Percentiles rank a stretch among this genome's conserved stretches.
phyloP scores from a whole-genome alignment of 2,888 invertebrate species.

The Drosophila borealis region DNA sequence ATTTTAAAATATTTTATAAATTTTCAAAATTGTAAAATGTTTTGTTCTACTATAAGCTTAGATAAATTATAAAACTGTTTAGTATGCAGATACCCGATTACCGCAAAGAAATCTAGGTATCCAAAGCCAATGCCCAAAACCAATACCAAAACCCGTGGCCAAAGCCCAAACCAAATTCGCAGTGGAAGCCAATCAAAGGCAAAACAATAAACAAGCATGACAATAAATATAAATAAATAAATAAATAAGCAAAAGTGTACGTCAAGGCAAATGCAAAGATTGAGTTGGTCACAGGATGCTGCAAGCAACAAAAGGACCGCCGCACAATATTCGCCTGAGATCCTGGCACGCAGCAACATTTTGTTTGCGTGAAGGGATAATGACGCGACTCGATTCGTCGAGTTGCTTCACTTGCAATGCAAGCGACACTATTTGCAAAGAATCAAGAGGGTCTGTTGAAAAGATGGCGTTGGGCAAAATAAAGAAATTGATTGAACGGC shows the following conservation, averaged over 20 bases:
- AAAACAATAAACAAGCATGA: slow-evolving; percentile 78
- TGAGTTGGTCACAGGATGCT: slow-evolving; percentile 19
- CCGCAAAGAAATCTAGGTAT: slow-evolving; percentile 2
- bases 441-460: slow-evolving; percentile 13
- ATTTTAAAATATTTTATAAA: not conserved
- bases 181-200: slow-evolving; percentile 65
- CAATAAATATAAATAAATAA: slow-evolving; percentile 75
- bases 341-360: slow-evolving; percentile 39
- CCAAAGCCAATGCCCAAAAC: slow-evolving; percentile 36
- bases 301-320: slow-evolving; percentile 7
- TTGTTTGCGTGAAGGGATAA: slow-evolving; percentile 68
- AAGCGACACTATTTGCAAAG: slow-evolving; percentile 57
- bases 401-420: slow-evolving; percentile 42
- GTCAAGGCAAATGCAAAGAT: slow-evolving; percentile 48
- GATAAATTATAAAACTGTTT: no score
- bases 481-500: slow-evolving; percentile 68
- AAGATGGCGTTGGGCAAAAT: slow-evolving; percentile 8
- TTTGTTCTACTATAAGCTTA: no score
- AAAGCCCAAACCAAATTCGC: slow-evolving; percentile 14
- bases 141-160: slow-evolving; percentile 10
- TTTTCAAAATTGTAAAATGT: not conserved
- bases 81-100: not conserved
- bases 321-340: slow-evolving; percentile 11
- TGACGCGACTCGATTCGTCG: slow-evolving; percentile 55
- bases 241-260: slow-evolving; percentile 56